These are phyloP conservation scores for Drosophila malerkotliana DNA, from an alignment of 1,140 invertebrate species.

Conservation along the genomic window DNA sequence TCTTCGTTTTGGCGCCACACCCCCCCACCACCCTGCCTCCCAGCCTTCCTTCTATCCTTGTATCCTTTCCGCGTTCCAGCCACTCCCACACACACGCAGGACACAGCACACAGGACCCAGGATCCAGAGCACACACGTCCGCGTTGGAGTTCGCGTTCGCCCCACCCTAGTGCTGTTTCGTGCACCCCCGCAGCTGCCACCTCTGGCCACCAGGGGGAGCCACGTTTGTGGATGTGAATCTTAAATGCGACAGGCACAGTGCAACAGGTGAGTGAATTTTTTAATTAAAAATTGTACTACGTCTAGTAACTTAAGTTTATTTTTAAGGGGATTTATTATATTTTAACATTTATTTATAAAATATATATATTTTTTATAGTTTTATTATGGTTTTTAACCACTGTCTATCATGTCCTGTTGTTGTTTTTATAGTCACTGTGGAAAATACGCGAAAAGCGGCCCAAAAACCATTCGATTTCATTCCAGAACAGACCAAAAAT, in stretches of 20 bases:
- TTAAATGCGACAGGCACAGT: slow-evolving; percentile 31
- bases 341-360: not conserved
- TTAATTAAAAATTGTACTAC: not conserved
- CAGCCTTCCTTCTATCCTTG: not conserved
- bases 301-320: not conserved
- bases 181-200: slow-evolving; percentile 10
- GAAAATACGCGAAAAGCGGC: slow-evolving; percentile 63
- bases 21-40: not conserved
- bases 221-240: slow-evolving; percentile 43
- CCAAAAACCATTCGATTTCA: slow-evolving; percentile 63
- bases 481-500: slow-evolving; percentile 42
- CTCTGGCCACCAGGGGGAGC: slow-evolving; percentile 22
- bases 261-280: not conserved
- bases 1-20: slow-evolving; percentile 50
- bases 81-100: slow-evolving; percentile 11
- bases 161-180: slow-evolving; percentile 41
- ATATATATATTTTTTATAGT: not conserved
- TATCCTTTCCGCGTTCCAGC: not conserved
- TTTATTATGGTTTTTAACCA: slow-evolving; percentile 11
- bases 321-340: no score
- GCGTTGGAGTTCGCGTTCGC: not conserved
- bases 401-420: slow-evolving; percentile 23
- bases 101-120: not conserved
- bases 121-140: slow-evolving; percentile 4
- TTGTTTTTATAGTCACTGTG: slow-evolving; percentile 35